Evolutionary conservation across 2,113 vertebrate genomes (phyloP).

Genomic region (Daboia siamensis): DNA sequence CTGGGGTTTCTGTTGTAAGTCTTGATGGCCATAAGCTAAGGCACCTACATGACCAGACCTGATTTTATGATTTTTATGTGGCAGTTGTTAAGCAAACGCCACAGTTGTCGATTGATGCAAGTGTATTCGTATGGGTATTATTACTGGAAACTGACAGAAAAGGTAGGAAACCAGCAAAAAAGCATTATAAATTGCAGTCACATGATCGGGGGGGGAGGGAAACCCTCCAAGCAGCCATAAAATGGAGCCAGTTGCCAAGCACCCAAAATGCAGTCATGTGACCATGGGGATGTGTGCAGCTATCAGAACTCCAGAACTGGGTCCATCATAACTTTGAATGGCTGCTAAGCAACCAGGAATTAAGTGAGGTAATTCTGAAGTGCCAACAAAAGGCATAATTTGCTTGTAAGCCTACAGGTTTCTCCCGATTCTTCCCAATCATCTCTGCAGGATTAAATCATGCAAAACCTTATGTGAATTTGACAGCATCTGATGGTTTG

Average conservation of each 20-base stretch:
- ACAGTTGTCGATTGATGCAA: neutral
- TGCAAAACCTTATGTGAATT: neutral
- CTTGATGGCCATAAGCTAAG: neutral
- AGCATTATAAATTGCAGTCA: neutral
- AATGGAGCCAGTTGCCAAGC: neutral
- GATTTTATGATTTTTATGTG: too few relatives aligned
- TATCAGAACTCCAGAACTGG: neutral
- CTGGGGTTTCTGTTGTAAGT: neutral
- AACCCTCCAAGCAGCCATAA: neutral
- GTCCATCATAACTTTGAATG: neutral
- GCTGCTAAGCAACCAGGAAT: neutral
- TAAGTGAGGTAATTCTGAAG: neutral
- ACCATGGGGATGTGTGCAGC: neutral
- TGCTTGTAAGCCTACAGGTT: neutral
- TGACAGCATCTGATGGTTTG: neutral
- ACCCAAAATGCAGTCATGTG: neutral
- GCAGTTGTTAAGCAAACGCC: neutral
- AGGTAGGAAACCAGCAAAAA: neutral
- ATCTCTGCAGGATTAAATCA: neutral
- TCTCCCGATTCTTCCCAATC: neutral
- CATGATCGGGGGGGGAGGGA: neutral
- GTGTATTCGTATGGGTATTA: neutral
- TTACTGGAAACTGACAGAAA: neutral
- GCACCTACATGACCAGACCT: too few relatives aligned
- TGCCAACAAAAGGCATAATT: neutral